Evolutionary conservation across 2,888 invertebrate genomes (phyloP).

Genomic region (Ditula angustiorana): DNA sequence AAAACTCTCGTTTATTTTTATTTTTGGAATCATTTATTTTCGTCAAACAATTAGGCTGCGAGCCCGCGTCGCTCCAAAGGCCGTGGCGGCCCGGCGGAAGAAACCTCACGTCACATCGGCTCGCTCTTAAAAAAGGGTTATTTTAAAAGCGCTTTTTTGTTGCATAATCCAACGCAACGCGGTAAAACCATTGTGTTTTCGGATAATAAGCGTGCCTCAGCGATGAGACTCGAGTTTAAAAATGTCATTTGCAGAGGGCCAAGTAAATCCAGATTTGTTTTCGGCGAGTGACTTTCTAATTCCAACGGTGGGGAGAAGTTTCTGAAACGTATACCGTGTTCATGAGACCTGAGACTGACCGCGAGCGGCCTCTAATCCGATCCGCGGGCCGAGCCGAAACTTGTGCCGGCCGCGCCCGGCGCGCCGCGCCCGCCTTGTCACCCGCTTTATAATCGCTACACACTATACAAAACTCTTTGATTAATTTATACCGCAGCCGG

Average conservation of each 20-base stretch:
- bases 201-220: conserved; percentile 61
- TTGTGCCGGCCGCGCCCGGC: conserved; percentile 61
- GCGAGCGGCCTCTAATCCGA: conserved; percentile 78
- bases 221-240: conserved; percentile 66
- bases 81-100: conserved; percentile 67
- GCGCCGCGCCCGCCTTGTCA: conserved; percentile 55
- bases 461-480: conserved; percentile 76
- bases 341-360: conserved; percentile 77
- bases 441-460: conserved; percentile 71
- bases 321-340: conserved; percentile 83
- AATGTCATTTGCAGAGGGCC: conserved; percentile 75
- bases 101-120: conserved; percentile 75
- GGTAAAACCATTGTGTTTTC: conserved; percentile 56
- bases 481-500: conserved; percentile 78
- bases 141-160: conserved; percentile 74
- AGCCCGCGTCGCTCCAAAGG: conserved; percentile 63
- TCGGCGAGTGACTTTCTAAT: conserved; percentile 81
- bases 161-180: conserved; percentile 72
- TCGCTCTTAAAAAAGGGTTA: conserved; percentile 73
- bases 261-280: conserved; percentile 80
- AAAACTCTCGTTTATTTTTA: conserved; percentile 82
- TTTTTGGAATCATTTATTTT: conserved; percentile 83
- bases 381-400: conserved; percentile 71
- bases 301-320: conserved; percentile 74
- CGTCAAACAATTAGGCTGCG: conserved; percentile 81